Evolutionary conservation across 2,888 invertebrate genomes (phyloP), one percentile per base, ranked within the genome.

Genomic region (Rhamphomyia laevipes): DNA sequence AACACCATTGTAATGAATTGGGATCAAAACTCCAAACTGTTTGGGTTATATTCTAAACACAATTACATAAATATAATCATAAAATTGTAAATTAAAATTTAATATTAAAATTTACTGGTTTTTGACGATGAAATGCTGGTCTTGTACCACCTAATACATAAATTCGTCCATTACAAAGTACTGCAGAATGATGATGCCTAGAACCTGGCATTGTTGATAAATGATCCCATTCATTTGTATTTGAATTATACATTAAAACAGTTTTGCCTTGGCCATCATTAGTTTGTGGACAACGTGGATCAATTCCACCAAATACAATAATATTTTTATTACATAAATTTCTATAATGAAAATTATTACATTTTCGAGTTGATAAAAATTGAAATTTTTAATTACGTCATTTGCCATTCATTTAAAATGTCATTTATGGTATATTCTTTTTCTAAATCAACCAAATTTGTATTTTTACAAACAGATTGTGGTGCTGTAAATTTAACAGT

Each of bases 11-110:
- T 17, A 77, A 67, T 1, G 73, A 74, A 10, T 75, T 73, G 1
- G 82, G 81, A 61, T 84, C 81, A 60, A 77, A 82, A 61, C 81
- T 81, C 82, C 82, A 84, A 37, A 81, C 79, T 0, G 78, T 79
- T 15, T 76, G 76, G 15, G 27, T 13, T 15, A 43, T 17, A 17
- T 18, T 30, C 16, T 21, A 9, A 37, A 41, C 6, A 11, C 6
- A 30, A 30, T 30, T 9, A 30, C 5, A n/a, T n/a, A 35, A 35
- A 35, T 5, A 35, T n/a, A 35, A 35, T n/a, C 5, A n/a, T 2
- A n/a, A 7, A 35, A n/a, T 13, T 13, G n/a, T n/a, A 35, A 4
- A 5, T n/a, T n/a, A 35, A n/a, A 33, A 33, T 33, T 33, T 33
- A 5, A 33, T 33, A 5, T 33, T 33, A 9, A 33, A 13, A 33